Conservation (phyloP, 2,888 invertebrate genomes). For the Nymphalis c-album region DNA sequence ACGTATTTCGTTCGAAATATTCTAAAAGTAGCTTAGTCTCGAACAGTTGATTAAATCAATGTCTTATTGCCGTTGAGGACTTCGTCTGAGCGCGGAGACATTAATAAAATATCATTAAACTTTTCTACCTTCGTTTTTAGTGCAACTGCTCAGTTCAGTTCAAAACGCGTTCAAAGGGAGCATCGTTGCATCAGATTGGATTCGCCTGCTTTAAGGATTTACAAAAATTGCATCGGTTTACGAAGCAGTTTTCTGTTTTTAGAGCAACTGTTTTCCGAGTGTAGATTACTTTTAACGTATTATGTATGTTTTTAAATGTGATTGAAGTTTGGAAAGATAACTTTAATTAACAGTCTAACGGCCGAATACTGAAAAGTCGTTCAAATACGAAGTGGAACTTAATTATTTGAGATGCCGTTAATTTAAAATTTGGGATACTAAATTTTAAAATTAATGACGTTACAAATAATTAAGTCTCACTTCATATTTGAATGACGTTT, state of each 20-base stretch:
- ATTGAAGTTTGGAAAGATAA: not conserved
- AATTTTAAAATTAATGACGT: too few relatives aligned
- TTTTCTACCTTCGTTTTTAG: slow-evolving; percentile 24
- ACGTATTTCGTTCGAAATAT: not conserved
- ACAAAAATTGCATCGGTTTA: slow-evolving; percentile 54
- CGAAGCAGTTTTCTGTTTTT: slow-evolving; percentile 16
- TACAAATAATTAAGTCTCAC: too few relatives aligned
- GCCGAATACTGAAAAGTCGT: too few relatives aligned
- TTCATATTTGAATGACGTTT: too few relatives aligned
- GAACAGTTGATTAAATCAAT: slow-evolving; percentile 5
- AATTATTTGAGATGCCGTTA: too few relatives aligned
- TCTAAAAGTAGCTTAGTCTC: not conserved
- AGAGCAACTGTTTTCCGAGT: slow-evolving; percentile 8
- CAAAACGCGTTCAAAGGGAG: slow-evolving; percentile 53
- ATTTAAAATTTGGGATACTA: too few relatives aligned
- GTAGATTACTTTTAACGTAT: slow-evolving; percentile 15
- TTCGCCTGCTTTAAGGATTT: slow-evolving; percentile 62
- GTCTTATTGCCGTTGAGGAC: slow-evolving; percentile 6
- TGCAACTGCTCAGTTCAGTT: slow-evolving; percentile 40
- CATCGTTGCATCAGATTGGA: slow-evolving; percentile 53
- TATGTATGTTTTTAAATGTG: not conserved
- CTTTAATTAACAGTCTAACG: not conserved
- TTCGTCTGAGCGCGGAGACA: slow-evolving; percentile 16
- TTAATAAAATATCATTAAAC: slow-evolving; percentile 30
- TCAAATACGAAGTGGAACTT: too few relatives aligned